A percentile compares a stretch with the other conserved stretches of the same genome.
Evolutionary conservation across 2,797 vertebrate species (phyloP).

Genomic region (Mycteria americana): DNA sequence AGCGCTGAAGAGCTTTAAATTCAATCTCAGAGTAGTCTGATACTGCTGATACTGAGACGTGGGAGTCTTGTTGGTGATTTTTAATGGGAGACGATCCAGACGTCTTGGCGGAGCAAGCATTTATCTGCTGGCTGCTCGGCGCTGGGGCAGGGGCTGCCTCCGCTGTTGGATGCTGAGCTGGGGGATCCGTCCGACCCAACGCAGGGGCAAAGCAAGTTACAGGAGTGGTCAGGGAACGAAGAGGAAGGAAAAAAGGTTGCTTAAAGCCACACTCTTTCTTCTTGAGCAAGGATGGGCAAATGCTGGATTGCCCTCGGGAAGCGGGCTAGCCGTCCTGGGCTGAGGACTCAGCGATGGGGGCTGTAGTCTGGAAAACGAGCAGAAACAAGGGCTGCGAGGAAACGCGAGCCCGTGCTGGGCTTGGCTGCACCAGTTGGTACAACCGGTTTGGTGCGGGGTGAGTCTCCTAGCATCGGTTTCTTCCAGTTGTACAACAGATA

Average conservation of each 20-base stretch:
- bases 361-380: background rate
- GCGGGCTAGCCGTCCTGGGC: fast-evolving
- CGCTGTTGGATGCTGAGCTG: background rate
- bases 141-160: background rate
- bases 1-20: background rate
- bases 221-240: background rate
- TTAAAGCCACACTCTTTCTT: too few species aligned
- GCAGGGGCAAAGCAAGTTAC: background rate
- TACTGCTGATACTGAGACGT: too few species aligned
- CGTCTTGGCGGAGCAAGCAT: too few species aligned
- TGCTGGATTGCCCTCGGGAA: fast-evolving
- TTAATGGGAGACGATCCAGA: background rate
- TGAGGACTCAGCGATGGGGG: fast-evolving
- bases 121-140: background rate
- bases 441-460: background rate
- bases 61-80: background rate
- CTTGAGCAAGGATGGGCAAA: background rate
- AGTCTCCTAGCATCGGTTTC: background rate
- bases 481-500: fast-evolving
- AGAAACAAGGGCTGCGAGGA: background rate
- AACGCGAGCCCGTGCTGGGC: background rate
- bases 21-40: background rate
- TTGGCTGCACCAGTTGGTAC: background rate
- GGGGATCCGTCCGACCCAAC: fast-evolving
- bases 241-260: background rate